Conservation (phyloP, 2,113 vertebrate species). For the Terrapene triunguis region DNA sequence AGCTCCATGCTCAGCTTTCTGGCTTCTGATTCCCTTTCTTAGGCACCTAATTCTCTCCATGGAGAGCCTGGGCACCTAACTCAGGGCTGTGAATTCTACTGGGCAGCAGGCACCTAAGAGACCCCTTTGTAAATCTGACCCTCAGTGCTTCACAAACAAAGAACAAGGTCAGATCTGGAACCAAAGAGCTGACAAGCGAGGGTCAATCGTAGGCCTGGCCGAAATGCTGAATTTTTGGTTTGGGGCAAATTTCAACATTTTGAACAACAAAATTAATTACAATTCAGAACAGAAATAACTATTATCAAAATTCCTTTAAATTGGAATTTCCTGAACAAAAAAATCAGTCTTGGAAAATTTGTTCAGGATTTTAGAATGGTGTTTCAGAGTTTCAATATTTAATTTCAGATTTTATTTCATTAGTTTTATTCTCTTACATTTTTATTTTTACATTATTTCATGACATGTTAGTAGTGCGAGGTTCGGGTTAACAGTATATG, state of each 20-base stretch:
- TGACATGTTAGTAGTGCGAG: not conserved
- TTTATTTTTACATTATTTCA: not conserved
- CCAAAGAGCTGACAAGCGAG: not conserved
- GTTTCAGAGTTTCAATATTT: not conserved
- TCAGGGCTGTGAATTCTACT: not conserved
- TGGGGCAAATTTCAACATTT: not conserved
- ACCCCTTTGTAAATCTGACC: not conserved
- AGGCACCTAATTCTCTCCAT: not conserved
- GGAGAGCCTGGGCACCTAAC: not conserved
- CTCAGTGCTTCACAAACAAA: not conserved
- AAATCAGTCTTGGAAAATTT: not conserved
- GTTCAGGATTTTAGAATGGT: not conserved
- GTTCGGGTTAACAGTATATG: not conserved
- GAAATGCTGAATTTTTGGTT: not conserved
- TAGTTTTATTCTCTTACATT: not conserved
- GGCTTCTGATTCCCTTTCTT: not conserved
- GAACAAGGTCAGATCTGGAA: not conserved
- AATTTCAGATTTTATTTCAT: not conserved
- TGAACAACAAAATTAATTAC: not conserved
- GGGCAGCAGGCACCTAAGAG: not conserved
- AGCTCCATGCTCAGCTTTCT: not conserved
- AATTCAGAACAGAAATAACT: not conserved
- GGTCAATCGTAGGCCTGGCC: not conserved
- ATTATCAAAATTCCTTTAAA: not conserved
- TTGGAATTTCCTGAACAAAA: not conserved